These are phyloP conservation scores for Linnaemya tessellans DNA, from an alignment of 2,888 invertebrate species.

Conservation along the genomic window DNA sequence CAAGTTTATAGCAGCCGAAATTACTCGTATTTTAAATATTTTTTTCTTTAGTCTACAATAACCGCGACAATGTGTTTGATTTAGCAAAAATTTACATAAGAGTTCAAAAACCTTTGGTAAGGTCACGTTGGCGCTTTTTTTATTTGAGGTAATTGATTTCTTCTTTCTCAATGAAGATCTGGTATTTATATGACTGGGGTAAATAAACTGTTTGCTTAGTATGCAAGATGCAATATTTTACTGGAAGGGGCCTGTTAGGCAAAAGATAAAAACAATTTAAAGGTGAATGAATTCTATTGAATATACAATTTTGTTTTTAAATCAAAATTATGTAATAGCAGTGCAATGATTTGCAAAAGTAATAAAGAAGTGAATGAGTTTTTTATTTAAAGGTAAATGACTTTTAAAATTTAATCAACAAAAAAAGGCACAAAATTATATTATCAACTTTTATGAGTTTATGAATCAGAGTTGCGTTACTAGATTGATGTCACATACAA, in stretches of 20 bases:
- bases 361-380: slow-evolving; percentile 35
- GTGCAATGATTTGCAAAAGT: not conserved
- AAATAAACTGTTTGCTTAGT: slow-evolving; percentile 61
- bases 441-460: too few species aligned
- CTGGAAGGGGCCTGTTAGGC: slow-evolving; percentile 36
- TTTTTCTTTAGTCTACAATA: slow-evolving; percentile 20
- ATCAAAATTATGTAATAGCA: slow-evolving; percentile 50
- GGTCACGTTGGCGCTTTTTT: slow-evolving; percentile 46
- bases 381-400: not conserved
- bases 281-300: slow-evolving; percentile 63
- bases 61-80: not conserved
- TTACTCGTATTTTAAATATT: slow-evolving; percentile 17
- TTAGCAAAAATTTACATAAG: slow-evolving; percentile 57
- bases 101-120: slow-evolving; percentile 67
- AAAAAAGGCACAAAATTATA: not conserved
- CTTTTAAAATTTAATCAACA: not conserved
- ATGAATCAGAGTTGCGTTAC: too few species aligned
- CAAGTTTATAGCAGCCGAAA: slow-evolving; percentile 33
- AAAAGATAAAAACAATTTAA: not conserved
- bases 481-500: too few species aligned
- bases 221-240: not conserved
- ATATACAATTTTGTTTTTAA: slow-evolving; percentile 16
- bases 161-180: not conserved
- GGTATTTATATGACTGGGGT: slow-evolving; percentile 48
- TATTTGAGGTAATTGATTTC: slow-evolving; percentile 7